These are phyloP conservation scores for Epizoanthus scotinus DNA, from an alignment of 92 coral and sea anemone species.

Conservation along the genomic window DNA sequence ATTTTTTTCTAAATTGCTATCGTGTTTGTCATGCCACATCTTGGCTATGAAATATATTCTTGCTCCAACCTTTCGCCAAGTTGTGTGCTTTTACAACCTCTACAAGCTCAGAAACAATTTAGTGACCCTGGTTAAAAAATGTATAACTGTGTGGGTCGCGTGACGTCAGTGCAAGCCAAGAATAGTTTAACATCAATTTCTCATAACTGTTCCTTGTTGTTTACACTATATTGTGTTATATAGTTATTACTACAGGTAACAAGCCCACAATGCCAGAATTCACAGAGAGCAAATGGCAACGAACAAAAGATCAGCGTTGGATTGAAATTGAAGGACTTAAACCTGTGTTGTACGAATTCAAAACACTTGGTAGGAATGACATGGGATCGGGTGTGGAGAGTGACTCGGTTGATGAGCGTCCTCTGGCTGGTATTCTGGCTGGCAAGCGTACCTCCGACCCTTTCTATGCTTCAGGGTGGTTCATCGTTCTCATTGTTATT, in stretches of 20 bases:
- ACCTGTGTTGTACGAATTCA: neutral
- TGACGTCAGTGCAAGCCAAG: no score
- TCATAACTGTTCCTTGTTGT: no score
- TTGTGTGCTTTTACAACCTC: no score
- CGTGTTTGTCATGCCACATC: no score
- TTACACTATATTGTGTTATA: no score
- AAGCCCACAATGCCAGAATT: neutral
- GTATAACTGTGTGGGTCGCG: no score
- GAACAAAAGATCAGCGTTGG: neutral
- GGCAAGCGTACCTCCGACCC: constrained; percentile 60
- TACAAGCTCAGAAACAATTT: no score
- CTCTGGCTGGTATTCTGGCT: constrained; percentile 59
- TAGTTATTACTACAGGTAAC: constrained; percentile 32
- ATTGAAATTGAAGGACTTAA: neutral
- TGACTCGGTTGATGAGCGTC: constrained; percentile 64
- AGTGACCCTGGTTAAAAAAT: no score
- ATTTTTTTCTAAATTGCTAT: no score
- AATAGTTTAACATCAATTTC: no score
- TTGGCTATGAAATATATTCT: no score
- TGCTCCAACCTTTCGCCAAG: no score
- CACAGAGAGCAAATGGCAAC: neutral
- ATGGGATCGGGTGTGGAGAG: constrained; percentile 38
- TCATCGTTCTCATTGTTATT: constrained; percentile 61
- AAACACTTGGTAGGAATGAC: neutral
- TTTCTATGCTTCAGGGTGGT: constrained; percentile 67